Conservation (phyloP, 2,113 vertebrate species). For the Hemiprocne comata region DNA sequence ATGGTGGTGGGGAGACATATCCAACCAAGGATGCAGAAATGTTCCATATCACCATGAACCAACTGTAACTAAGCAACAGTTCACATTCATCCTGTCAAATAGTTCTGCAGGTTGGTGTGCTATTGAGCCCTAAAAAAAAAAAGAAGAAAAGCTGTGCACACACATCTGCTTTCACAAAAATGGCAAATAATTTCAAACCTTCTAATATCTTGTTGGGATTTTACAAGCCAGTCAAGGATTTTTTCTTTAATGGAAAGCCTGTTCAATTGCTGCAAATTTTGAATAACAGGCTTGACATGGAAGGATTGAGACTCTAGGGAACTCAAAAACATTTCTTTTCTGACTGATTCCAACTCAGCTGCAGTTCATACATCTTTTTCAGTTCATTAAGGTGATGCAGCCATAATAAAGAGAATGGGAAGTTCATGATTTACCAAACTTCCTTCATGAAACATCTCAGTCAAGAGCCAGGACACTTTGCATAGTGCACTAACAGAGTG, state of each 20-base stretch:
- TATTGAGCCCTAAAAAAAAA: not conserved
- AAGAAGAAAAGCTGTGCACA: not conserved
- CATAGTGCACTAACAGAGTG: not conserved
- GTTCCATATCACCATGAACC: not conserved
- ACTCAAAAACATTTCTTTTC: not conserved
- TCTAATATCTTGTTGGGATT: not conserved
- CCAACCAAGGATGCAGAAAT: not conserved
- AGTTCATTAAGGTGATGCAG: not conserved
- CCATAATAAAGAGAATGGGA: not conserved
- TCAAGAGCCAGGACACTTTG: not conserved
- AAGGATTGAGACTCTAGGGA: not conserved
- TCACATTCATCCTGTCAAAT: not conserved
- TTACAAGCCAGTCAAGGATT: not conserved
- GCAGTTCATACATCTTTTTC: not conserved
- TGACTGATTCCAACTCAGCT: not conserved
- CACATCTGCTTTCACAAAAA: not conserved
- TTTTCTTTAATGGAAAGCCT: not conserved
- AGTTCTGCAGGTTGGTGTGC: not conserved
- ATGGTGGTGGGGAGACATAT: not conserved
- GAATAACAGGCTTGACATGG: not conserved
- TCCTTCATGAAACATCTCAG: not conserved
- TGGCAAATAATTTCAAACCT: not conserved
- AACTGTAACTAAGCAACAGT: slow-evolving; percentile 11
- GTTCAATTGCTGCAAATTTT: not conserved
- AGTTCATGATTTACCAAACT: not conserved